Percentiles rank a stretch among this genome's conserved stretches.
phyloP scores from a whole-genome alignment of 2,113 vertebrate species.

The Piaya cayana region DNA sequence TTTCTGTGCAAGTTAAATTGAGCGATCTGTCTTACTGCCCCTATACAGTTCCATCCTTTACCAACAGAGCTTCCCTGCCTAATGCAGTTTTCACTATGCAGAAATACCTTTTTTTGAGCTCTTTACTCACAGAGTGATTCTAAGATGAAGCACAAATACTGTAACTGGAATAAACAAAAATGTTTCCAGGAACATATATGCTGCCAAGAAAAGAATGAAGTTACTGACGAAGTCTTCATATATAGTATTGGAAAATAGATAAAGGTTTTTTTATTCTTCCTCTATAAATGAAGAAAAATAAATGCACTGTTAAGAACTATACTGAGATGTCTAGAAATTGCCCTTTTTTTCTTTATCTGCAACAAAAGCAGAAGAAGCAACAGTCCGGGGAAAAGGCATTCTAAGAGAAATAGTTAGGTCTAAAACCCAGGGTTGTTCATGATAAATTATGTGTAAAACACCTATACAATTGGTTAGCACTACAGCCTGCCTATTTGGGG shows the following conservation, averaged over 20 bases:
- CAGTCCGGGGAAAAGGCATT: background rate
- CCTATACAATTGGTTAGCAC: background rate
- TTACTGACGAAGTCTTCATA: background rate
- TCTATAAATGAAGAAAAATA: background rate
- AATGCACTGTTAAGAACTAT: background rate
- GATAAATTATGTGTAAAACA: background rate
- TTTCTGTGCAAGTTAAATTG: background rate
- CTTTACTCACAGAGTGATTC: background rate
- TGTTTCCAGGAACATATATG: background rate
- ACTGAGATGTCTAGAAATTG: background rate
- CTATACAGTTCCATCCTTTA: background rate
- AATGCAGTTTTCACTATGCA: rapidly evolving
- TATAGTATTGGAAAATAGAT: background rate
- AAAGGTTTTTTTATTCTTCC: background rate
- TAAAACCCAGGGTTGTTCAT: background rate
- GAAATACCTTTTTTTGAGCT: background rate
- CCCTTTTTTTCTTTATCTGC: background rate
- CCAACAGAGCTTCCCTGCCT: background rate
- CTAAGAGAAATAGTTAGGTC: background rate
- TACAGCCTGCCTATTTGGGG: background rate
- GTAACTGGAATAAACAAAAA: background rate
- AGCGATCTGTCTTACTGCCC: background rate
- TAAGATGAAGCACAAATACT: background rate
- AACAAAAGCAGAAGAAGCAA: background rate
- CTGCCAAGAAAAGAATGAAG: background rate